phyloP scores from a whole-genome alignment of 2,888 invertebrate species.

The Ophion costatus region DNA sequence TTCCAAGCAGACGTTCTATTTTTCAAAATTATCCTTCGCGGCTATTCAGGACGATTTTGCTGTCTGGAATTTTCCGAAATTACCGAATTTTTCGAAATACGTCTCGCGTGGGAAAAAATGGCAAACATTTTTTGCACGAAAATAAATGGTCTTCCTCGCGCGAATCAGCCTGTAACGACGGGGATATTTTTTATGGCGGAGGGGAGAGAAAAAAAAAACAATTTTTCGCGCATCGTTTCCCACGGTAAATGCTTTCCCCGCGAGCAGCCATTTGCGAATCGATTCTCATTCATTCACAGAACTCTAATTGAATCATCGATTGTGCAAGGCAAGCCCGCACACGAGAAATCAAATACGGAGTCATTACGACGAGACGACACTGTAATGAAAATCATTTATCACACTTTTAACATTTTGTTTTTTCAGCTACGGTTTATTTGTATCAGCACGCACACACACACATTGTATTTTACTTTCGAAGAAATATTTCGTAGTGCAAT shows the following conservation, averaged over 20 bases:
- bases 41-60: no score
- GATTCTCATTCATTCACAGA: conserved; percentile 61
- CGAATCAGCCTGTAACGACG: background rate
- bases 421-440: background rate
- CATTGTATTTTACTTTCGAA: conserved; percentile 3
- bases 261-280: conserved; percentile 38
- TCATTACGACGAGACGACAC: background rate
- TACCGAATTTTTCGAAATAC: no score
- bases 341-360: conserved; percentile 8
- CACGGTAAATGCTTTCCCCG: conserved; percentile 53
- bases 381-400: conserved; percentile 1
- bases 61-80: no score
- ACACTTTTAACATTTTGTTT: background rate
- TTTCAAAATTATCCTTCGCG: no score
- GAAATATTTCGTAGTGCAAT: conserved; percentile 21
- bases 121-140: no score
- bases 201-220: conserved; percentile 33
- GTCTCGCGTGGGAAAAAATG: no score
- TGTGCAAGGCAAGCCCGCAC: background rate
- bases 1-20: no score
- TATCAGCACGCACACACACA: background rate
- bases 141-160: background rate
- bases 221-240: conserved; percentile 58
- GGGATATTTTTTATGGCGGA: conserved; percentile 44
- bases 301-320: conserved; percentile 57